phyloP scores from a whole-genome alignment of 2,797 vertebrate genomes.

The Parauchenoglanis punctatus region DNA sequence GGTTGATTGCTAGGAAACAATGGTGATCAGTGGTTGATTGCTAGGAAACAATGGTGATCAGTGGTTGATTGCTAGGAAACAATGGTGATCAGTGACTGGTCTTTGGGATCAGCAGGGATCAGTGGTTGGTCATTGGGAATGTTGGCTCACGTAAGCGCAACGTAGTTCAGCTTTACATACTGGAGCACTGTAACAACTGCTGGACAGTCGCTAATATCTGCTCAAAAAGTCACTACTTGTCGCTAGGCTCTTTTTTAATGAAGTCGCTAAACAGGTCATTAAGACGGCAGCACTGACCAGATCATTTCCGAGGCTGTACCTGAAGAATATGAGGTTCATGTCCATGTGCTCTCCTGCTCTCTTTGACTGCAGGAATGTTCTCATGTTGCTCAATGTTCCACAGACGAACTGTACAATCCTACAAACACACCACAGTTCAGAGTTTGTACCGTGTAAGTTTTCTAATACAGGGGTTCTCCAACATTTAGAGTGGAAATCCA shows the following conservation, averaged over 20 bases:
- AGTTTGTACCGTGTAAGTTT: background rate
- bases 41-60: background rate
- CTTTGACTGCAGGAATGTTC: conserved; percentile 64
- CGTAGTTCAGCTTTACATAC: background rate
- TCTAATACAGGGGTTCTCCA: background rate
- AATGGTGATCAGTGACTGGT: background rate
- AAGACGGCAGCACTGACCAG: background rate
- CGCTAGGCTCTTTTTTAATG: background rate
- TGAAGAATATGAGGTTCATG: conserved; percentile 62
- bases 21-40: no score
- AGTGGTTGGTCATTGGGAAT: background rate
- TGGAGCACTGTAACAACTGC: background rate
- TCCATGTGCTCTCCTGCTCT: conserved; percentile 62
- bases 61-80: background rate
- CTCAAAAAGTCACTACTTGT: background rate
- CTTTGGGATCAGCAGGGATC: background rate
- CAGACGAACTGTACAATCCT: conserved; percentile 76
- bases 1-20: no score
- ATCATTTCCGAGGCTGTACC: conserved; percentile 58
- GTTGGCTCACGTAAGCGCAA: background rate
- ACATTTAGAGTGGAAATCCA: background rate
- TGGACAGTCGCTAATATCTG: background rate
- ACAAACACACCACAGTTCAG: conserved; percentile 6
- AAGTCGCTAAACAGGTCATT: background rate
- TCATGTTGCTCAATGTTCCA: conserved; percentile 77